Percentiles rank a stretch among this genome's conserved stretches.
These are phyloP conservation scores for Vulpes ferrilata DNA, from an alignment of 2,113 vertebrate species.

Conservation along the genomic window DNA sequence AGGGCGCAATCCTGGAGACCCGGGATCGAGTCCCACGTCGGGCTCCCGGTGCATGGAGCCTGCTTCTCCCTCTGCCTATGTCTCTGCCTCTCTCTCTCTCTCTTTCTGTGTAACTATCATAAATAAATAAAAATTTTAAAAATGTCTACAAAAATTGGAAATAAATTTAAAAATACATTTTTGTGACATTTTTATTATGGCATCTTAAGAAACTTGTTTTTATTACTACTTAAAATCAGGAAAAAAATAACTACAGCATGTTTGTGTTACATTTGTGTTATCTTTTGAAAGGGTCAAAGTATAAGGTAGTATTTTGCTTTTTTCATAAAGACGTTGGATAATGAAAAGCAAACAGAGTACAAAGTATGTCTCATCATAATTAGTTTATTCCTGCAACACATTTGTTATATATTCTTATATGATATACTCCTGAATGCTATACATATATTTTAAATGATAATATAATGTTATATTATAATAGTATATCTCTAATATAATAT, in stretches of 20 bases:
- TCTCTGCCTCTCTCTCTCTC: no score
- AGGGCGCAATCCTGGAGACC: no score
- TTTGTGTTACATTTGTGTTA: background rate
- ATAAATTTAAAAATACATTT: slow-evolving; percentile 32
- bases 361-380: background rate
- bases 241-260: background rate
- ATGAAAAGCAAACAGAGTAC: background rate
- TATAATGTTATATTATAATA: background rate
- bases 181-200: background rate
- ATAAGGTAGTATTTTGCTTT: background rate
- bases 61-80: no score
- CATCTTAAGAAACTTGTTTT: background rate
- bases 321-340: background rate
- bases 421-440: background rate
- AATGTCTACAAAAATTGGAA: background rate
- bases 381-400: background rate
- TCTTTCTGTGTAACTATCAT: no score
- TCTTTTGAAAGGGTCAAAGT: slow-evolving; percentile 24
- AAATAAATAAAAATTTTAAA: no score
- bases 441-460: background rate
- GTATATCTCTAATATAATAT: background rate
- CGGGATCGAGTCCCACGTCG: no score
- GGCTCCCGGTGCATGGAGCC: no score
- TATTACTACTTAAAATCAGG: background rate
- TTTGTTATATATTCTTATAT: background rate